phyloP scores from a whole-genome alignment of 2,888 invertebrate species.

The Villa cingulata region DNA sequence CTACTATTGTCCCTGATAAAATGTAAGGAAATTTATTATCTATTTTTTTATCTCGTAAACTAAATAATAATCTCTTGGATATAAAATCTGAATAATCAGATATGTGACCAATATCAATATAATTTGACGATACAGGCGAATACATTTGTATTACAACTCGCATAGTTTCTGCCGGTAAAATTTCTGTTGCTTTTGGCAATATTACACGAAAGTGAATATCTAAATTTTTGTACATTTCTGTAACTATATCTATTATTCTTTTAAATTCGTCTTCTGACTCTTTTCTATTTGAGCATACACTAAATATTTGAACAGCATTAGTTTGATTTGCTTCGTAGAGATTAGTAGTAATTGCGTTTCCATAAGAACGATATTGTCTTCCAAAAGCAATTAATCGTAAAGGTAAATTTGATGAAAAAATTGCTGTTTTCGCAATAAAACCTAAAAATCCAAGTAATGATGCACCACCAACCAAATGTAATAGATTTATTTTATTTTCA shows the following conservation, averaged over 20 bases:
- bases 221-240: conserved; percentile 48
- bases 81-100: conserved; percentile 59
- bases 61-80: conserved; percentile 63
- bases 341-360: conserved; percentile 27
- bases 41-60: conserved; percentile 43
- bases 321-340: conserved; percentile 57
- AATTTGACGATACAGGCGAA: conserved; percentile 47
- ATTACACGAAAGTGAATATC: conserved; percentile 54
- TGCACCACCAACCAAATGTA: conserved; percentile 64
- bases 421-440: conserved; percentile 51
- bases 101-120: conserved; percentile 60
- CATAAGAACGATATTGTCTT: conserved; percentile 43
- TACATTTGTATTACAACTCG: conserved; percentile 60
- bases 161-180: conserved; percentile 52
- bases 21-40: conserved; percentile 49
- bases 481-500: conserved; percentile 38
- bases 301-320: conserved; percentile 53
- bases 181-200: conserved; percentile 44
- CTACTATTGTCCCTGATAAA: conserved; percentile 57
- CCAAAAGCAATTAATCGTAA: conserved; percentile 57
- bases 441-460: conserved; percentile 61
- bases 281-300: conserved; percentile 38
- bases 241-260: conserved; percentile 39
- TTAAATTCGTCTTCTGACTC: conserved; percentile 43
- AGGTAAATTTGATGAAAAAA: conserved; percentile 50